phyloP scores from a whole-genome alignment of 30 jellyfish, hydroid and myxozoan genomes.

The Mastigias papua region DNA sequence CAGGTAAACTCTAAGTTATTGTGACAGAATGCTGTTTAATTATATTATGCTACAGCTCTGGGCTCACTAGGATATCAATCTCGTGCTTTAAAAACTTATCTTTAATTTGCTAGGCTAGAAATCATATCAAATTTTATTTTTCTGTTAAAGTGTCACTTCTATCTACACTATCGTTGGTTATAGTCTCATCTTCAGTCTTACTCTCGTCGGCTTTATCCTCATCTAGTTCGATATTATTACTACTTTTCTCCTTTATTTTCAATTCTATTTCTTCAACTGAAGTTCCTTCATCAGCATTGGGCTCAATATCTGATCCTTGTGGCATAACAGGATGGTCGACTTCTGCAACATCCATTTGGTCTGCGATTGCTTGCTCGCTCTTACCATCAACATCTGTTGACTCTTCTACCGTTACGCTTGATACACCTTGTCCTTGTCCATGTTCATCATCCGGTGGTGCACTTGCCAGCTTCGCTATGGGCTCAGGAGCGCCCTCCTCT shows the following conservation, averaged over 20 bases:
- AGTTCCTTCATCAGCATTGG: slow-evolving; percentile 10
- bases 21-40: too few relatives aligned
- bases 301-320: slow-evolving; percentile 33
- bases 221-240: slow-evolving; percentile 14
- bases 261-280: slow-evolving; percentile 42
- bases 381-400: slow-evolving; percentile 11
- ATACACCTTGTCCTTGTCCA: not conserved
- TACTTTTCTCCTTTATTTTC: not conserved
- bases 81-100: too few relatives aligned
- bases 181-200: slow-evolving; percentile 58
- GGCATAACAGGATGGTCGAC: not conserved
- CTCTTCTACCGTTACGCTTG: not conserved
- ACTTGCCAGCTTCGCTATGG: not conserved
- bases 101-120: too few relatives aligned
- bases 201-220: slow-evolving; percentile 11
- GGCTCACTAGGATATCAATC: too few relatives aligned
- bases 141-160: slow-evolving; percentile 24
- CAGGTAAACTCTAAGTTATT: too few relatives aligned
- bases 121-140: too few relatives aligned
- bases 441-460: not conserved
- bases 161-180: slow-evolving; percentile 49
- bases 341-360: slow-evolving; percentile 15
- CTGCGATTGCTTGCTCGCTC: not conserved
- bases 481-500: slow-evolving; percentile 15
- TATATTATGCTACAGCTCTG: too few relatives aligned